Evolutionary conservation across 2,888 invertebrate genomes (phyloP).

Genomic region (Tortricodes alternella): DNA sequence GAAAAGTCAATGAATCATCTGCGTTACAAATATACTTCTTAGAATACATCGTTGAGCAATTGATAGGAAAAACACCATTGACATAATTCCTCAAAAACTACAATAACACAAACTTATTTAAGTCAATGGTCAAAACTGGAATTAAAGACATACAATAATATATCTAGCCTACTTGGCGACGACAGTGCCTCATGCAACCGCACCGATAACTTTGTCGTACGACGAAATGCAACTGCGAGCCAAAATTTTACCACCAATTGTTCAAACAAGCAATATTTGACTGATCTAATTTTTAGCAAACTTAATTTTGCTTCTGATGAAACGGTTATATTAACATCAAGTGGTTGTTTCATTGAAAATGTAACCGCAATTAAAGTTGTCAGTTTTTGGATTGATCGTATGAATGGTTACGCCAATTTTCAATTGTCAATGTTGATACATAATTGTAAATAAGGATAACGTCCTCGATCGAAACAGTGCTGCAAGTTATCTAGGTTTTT

Average conservation of each 20-base stretch:
- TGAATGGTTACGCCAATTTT: slow-evolving; percentile 37
- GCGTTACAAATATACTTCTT: background rate
- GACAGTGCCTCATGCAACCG: background rate
- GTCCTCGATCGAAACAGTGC: background rate
- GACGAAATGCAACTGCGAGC: background rate
- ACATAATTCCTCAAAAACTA: background rate
- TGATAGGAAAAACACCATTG: background rate
- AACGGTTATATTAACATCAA: background rate
- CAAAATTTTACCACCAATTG: slow-evolving; percentile 39
- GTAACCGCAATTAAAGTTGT: slow-evolving; percentile 24
- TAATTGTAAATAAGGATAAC: slow-evolving; percentile 17
- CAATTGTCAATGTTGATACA: slow-evolving; percentile 31
- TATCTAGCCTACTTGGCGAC: background rate
- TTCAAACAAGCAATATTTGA: slow-evolving; percentile 41
- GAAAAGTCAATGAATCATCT: slow-evolving; percentile 12
- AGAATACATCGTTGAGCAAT: slow-evolving; percentile 1
- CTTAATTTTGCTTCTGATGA: slow-evolving; percentile 30
- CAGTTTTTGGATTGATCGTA: slow-evolving; percentile 13
- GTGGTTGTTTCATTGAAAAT: slow-evolving; percentile 5
- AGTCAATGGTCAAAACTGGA: background rate
- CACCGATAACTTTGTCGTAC: background rate
- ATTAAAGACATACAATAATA: background rate
- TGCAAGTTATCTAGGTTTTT: background rate
- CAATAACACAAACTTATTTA: background rate
- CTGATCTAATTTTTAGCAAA: slow-evolving; percentile 46